phyloP scores from a whole-genome alignment of 2,113 vertebrate genomes.

The Terrapene triunguis region DNA sequence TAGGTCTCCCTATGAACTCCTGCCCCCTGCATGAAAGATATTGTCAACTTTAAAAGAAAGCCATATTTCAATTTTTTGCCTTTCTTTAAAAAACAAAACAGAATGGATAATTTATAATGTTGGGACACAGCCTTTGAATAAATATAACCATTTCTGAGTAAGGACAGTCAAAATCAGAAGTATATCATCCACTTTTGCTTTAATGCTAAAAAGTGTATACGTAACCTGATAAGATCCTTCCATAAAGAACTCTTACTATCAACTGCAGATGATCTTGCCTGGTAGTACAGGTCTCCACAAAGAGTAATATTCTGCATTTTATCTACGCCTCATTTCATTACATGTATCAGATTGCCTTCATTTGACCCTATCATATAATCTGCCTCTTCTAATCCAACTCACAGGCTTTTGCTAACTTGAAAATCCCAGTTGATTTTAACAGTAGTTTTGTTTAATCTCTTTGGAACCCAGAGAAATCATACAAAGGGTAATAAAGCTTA shows the following conservation, averaged over 20 bases:
- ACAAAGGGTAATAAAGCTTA: neutral
- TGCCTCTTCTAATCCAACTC: neutral
- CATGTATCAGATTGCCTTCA: neutral
- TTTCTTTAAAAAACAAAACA: neutral
- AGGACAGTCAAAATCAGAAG: neutral
- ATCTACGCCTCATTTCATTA: constrained; percentile 24
- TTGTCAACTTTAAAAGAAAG: neutral
- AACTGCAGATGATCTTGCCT: neutral
- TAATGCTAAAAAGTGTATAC: neutral
- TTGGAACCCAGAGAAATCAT: neutral
- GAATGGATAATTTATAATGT: constrained; percentile 14
- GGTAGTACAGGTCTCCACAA: neutral
- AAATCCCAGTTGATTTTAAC: neutral
- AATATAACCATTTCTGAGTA: neutral
- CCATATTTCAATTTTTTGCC: neutral
- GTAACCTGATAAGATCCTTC: constrained; percentile 13
- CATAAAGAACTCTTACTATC: constrained; percentile 4
- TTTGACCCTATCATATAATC: neutral
- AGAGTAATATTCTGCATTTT: constrained; percentile 28
- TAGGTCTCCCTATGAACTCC: neutral
- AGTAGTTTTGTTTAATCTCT: neutral
- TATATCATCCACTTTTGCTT: constrained; percentile 3
- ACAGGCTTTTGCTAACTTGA: neutral
- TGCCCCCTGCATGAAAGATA: neutral
- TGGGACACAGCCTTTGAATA: neutral